Percentiles rank a stretch among this genome's conserved stretches.
These are phyloP conservation scores for Chloromyia formosa DNA, from an alignment of 2,888 invertebrate genomes.

Conservation along the genomic window DNA sequence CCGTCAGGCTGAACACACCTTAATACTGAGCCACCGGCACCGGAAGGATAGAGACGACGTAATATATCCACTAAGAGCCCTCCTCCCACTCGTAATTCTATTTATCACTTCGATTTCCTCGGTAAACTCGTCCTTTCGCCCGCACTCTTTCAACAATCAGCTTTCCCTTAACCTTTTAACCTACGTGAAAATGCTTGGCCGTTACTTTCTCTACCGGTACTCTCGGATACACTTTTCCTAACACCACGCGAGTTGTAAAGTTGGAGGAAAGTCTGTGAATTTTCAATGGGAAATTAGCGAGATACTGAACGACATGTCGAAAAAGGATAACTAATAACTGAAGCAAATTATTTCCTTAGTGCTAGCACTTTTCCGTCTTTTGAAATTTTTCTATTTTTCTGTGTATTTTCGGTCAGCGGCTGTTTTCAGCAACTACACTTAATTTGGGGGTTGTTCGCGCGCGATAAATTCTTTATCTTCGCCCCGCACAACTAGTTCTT, in stretches of 20 bases:
- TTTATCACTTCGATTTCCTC: conserved; percentile 17
- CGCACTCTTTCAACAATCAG: not conserved
- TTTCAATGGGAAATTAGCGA: conserved; percentile 1
- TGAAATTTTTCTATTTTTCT: too few species aligned
- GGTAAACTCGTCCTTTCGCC: not conserved
- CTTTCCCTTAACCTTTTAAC: conserved; percentile 6
- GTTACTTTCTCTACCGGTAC: conserved; percentile 20
- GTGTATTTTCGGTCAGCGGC: too few species aligned
- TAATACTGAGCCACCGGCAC: conserved; percentile 22
- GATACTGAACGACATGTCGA: not conserved
- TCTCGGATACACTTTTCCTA: too few species aligned
- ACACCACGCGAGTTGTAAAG: not conserved
- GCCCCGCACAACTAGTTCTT: conserved; percentile 47
- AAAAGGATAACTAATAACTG: not conserved
- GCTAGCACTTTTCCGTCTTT: too few species aligned
- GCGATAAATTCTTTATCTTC: conserved; percentile 40
- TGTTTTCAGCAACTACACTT: conserved; percentile 31
- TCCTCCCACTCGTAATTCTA: not conserved
- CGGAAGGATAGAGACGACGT: conserved; percentile 25
- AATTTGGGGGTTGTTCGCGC: conserved; percentile 40
- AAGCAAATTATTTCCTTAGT: too few species aligned
- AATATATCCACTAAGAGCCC: not conserved
- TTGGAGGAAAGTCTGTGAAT: conserved; percentile 16
- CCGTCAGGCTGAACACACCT: conserved; percentile 31
- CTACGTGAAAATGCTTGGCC: not conserved